These are phyloP conservation scores for Pyrrhosoma nymphula DNA, from an alignment of 2,888 invertebrate species.

Conservation along the genomic window DNA sequence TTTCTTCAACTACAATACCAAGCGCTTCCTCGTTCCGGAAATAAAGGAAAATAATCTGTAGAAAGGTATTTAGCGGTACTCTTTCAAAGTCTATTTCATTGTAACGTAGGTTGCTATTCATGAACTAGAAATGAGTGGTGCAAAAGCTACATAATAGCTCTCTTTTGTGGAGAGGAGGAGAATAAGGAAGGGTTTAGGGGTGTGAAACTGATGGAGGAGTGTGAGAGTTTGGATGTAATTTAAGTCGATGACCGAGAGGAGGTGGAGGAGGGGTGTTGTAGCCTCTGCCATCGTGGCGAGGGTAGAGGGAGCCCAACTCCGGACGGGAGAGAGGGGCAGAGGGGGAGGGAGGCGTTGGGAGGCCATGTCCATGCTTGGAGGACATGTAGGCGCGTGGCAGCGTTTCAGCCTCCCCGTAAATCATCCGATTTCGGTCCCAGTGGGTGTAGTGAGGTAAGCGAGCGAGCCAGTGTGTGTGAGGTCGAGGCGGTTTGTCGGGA, in stretches of 20 bases:
- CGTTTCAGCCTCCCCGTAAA: neutral
- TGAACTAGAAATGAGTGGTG: too few species aligned
- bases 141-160: too few species aligned
- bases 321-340: neutral
- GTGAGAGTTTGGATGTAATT: neutral
- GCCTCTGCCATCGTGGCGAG: neutral
- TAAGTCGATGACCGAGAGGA: neutral
- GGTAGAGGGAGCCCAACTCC: neutral
- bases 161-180: too few species aligned
- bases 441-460: neutral
- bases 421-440: conserved; percentile 12
- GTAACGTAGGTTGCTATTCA: too few species aligned
- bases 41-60: too few species aligned
- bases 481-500: neutral
- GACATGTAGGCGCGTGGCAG: conserved; percentile 3
- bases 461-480: neutral
- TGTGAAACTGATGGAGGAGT: too few species aligned
- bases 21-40: too few species aligned
- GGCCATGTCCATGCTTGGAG: neutral
- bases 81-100: too few species aligned
- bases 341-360: neutral
- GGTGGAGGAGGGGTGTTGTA: neutral
- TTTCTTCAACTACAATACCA: too few species aligned
- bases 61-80: too few species aligned
- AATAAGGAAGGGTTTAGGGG: too few species aligned